These are phyloP conservation scores for Temnopleurus reevesii DNA, from an alignment of 53 echinoderm and acorn worm genomes.

Conservation along the genomic window DNA sequence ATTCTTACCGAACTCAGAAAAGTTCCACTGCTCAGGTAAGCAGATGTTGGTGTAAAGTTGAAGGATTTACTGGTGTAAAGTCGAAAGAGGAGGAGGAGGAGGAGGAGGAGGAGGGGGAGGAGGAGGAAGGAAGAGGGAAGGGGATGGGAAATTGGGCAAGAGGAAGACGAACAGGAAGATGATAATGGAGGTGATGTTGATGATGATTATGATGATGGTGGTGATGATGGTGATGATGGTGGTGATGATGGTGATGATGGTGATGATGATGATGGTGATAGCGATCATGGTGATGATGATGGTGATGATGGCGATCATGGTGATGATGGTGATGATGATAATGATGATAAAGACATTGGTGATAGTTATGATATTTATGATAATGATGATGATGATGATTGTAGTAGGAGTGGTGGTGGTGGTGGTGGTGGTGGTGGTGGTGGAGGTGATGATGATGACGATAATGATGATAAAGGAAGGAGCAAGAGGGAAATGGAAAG, in stretches of 20 bases:
- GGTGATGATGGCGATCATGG: too few relatives aligned
- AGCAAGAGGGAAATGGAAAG: too few relatives aligned
- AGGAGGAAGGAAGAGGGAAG: background rate
- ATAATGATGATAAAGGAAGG: too few relatives aligned
- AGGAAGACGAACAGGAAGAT: background rate
- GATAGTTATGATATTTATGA: background rate
- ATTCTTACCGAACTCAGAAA: conserved; percentile 40
- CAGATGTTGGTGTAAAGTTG: too few relatives aligned
- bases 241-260: background rate
- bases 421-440: too few relatives aligned
- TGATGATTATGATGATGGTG: background rate
- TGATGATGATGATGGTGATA: conserved; percentile 8
- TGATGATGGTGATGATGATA: too few relatives aligned
- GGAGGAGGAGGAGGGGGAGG: background rate
- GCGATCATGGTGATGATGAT: too few relatives aligned
- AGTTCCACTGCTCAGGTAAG: conserved; percentile 44
- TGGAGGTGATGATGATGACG: too few relatives aligned
- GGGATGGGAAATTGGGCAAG: background rate
- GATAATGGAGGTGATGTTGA: background rate
- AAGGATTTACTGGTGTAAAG: too few relatives aligned
- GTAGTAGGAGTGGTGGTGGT: background rate
- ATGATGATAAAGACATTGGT: too few relatives aligned
- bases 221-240: background rate
- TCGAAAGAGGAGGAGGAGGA: too few relatives aligned
- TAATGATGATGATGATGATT: background rate